Evolutionary conservation across 2,888 invertebrate species (phyloP), one percentile per base, ranked within the genome.

Genomic region (Acanthosepion lycidas): DNA sequence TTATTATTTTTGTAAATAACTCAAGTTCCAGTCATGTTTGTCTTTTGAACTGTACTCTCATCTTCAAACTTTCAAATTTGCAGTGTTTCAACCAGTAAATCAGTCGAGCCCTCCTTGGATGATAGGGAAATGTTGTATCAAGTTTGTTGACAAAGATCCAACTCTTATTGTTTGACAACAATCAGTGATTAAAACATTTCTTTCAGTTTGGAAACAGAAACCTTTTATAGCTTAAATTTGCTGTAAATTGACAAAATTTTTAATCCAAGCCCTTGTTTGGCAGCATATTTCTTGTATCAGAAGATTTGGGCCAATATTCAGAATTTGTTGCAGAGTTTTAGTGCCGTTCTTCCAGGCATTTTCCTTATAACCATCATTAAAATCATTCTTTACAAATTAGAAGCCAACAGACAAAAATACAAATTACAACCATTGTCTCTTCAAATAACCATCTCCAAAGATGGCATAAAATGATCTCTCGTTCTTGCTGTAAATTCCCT

Each of bases 1-100:
- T 78, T 78, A 78, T 78, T 78, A 78, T 78, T 78, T 78, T 78
- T 78, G 78, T 78, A 78, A 78, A 78, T 78, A n/a, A 78, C 6
- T n/a, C 0, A 12, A 33, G n/a, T 78, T 78, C n/a, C 78, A 33
- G 78, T 78, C 15, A 12, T 78, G n/a, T n/a, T 78, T 78, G 33
- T 78, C n/a, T 78, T 78, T 78, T 78, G 15, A 4, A n/a, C 78
- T 78, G n/a, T 28, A 78, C 6, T 78, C n/a, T 78, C n/a, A 78
- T 78, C 78, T n/a, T n/a, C n/a, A 78, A 78, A 42, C 12, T n/a
- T n/a, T 78, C n/a, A 78, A n/a, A 33, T 33, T 15, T 78, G 78
- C 78, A 78, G n/a, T n/a, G n/a, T 78, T 78, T 78, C 28, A 78
- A 78, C 4, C n/a, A 78, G 78, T 12, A 33, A 78, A 78, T 15